Base-by-base conservation (phyloP, 1,140 invertebrate species). In the Stegodyphus mimosarum region DNA sequence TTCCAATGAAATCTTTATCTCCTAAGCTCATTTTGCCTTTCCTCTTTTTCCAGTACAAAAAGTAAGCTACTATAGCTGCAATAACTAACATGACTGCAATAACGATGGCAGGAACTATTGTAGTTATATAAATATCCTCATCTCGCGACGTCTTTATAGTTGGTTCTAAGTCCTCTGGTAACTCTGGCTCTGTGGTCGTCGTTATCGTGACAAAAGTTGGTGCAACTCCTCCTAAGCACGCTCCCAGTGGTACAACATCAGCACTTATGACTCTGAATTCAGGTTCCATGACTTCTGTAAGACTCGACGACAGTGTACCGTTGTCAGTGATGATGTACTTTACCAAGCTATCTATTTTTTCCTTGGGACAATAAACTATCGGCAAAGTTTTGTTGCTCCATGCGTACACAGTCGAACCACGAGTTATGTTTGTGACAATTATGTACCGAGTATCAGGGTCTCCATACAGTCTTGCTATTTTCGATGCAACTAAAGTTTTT, bases 101-200 rank as follows among this genome's bases (percentile, higher is more conserved):
- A 11, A 98, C 96, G n/a, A 97, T 93, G 0, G 95, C 95, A 0
- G 97, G 97, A 53, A 98, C 92, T 15, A 98, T 94, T 86, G 96
- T 96, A 0, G 96, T 98, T 10, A 97, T 93, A 76, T 96, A 92
- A 89, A 97, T 96, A 87, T 96, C 95, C 66, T 95, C 94, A 6
- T 90, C 89, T 7, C 87, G 88, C 90, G 90, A 3, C 13, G 89
- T 77, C 67, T 88, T 79, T 33, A 86, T 33, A 51, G 83, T 77
- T 4, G 91, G n/a, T 92, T 92, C 76, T 6, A 83, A 72, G 1
- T 78, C 75, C 5, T 73, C 83, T 7, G 83, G 74, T 5, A 69
- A 51, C 95, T 33, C 50, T 7, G 76, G 48, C 2, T 72, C 67
- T n/a, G 18, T 53, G 11, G 85, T 75, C 6, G 75, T 72, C 0